Base-by-base conservation (phyloP, 1,140 invertebrate species). In the Tetramorium simillimum region DNA sequence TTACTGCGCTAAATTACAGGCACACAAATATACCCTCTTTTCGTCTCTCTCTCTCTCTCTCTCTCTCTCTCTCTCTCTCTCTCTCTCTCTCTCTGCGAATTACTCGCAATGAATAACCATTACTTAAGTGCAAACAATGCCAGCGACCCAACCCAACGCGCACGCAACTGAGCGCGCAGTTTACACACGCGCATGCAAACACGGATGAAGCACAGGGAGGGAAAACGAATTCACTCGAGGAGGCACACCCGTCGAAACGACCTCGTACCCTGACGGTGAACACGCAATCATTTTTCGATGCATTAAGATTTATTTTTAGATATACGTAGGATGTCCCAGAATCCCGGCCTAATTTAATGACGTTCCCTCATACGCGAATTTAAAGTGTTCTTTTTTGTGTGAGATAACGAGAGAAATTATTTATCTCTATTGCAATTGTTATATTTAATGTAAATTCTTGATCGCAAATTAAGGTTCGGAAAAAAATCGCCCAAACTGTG, bases 121-220 rank as follows among this genome's bases (percentile, higher is more conserved):
- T 84, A 84, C 80, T 84, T 84, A 84, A 84, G 69, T 75, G 69
- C 67, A 72, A 84, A 84, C 80, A 84, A 84, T 84, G 14, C 80
- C 24, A 43, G 80, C 24, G 80, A 73, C 80, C 69, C 69, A 84
- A 84, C 69, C 80, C 80, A 84, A 33, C 62, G 77, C 77, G 69
- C 80, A 84, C 80, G 80, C 80, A 84, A 84, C 80, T 70, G 80
- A 84, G 72, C 70, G 69, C 28, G 70, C 28, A 46, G 53, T 84
- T 84, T 75, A 75, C 70, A 75, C 53, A 53, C 80, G 69, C 56
- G 69, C 43, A 84, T 84, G 69, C 69, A 73, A 73, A 84, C 72
- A 58, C 18, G 18, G 40, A 60, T 73, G 43, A 73, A 73, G 43
- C 53, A 60, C 56, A 84, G 53, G 16, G 69, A 84, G 53, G 43